Evolutionary conservation across 2,888 invertebrate genomes (phyloP).

Genomic region (Hydroisotoma schaefferi): DNA sequence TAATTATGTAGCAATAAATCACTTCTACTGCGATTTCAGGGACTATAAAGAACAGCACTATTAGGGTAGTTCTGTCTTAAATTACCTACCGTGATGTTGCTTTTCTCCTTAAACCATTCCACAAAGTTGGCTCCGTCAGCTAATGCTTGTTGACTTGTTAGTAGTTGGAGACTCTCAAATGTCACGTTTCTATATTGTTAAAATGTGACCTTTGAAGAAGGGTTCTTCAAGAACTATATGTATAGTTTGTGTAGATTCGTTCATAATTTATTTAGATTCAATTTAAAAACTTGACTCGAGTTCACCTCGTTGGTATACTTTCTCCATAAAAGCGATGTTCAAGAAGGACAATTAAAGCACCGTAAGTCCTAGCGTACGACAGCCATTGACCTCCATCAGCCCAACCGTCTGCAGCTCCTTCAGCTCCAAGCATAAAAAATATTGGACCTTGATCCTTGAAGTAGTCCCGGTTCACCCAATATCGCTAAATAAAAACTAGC

Average conservation of each 20-base stretch:
- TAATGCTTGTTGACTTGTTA: conserved; percentile 56
- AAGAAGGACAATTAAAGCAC: conserved; percentile 21
- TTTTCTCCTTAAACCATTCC: conserved; percentile 49
- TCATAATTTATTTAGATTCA: background rate
- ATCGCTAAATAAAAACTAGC: conserved; percentile 12
- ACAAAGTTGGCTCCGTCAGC: conserved; percentile 56
- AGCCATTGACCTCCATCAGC: conserved; percentile 24
- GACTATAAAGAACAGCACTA: background rate
- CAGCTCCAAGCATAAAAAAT: conserved; percentile 29
- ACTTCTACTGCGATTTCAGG: no score
- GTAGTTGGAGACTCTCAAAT: conserved; percentile 46
- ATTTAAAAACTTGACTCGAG: background rate
- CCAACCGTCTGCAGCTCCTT: conserved; percentile 22
- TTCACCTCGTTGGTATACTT: conserved; percentile 25
- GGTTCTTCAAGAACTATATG: background rate
- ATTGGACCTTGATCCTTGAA: conserved; percentile 22
- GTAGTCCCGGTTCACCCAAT: conserved; percentile 22
- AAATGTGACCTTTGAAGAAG: background rate
- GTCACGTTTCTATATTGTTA: background rate
- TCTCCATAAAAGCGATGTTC: conserved; percentile 30
- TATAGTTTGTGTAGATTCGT: background rate
- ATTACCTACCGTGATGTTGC: conserved; percentile 25
- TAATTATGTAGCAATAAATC: no score
- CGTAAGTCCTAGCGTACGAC: conserved; percentile 17
- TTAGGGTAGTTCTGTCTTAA: background rate